Percentiles rank a stretch among this genome's conserved stretches.
phyloP scores from a whole-genome alignment of 1,140 invertebrate genomes.

The Drosophila truncata region DNA sequence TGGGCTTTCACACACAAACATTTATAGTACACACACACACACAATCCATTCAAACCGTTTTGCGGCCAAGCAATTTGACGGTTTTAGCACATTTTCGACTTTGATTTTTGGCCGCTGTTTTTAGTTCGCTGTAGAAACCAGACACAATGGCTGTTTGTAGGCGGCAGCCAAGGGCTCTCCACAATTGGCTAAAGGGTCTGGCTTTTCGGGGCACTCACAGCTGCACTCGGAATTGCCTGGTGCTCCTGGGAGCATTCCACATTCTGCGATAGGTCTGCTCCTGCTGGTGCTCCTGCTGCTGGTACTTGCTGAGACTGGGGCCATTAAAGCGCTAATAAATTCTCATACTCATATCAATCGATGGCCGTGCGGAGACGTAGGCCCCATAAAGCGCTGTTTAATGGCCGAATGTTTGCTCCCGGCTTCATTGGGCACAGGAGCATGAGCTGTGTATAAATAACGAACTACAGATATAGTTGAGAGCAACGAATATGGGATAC shows the following conservation, averaged over 20 bases:
- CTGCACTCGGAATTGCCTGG: slow-evolving; percentile 37
- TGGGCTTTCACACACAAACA: slow-evolving; percentile 19
- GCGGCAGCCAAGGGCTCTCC: slow-evolving; percentile 32
- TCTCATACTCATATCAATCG: slow-evolving; percentile 63
- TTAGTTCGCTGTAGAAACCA: slow-evolving; percentile 9
- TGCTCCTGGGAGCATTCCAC: slow-evolving; percentile 6
- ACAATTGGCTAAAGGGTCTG: slow-evolving; percentile 48
- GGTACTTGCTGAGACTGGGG: slow-evolving; percentile 1
- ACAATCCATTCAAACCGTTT: slow-evolving; percentile 19
- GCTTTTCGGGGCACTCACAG: slow-evolving; percentile 30
- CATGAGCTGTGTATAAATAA: slow-evolving; percentile 30
- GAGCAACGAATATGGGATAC: slow-evolving; percentile 5
- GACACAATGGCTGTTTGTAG: slow-evolving; percentile 22
- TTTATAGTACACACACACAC: neutral
- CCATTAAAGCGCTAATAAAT: slow-evolving; percentile 70
- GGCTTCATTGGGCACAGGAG: slow-evolving; percentile 7
- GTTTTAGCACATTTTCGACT: slow-evolving; percentile 58
- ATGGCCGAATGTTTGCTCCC: slow-evolving; percentile 29
- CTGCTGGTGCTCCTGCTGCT: neutral
- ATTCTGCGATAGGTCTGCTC: slow-evolving; percentile 10
- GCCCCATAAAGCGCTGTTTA: slow-evolving; percentile 60
- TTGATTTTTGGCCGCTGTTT: slow-evolving; percentile 59
- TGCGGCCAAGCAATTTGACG: slow-evolving; percentile 48
- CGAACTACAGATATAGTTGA: neutral
- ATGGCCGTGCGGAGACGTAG: slow-evolving; percentile 30